Conservation (phyloP, 2,113 vertebrate genomes). For the Oreotrochilus melanogaster region DNA sequence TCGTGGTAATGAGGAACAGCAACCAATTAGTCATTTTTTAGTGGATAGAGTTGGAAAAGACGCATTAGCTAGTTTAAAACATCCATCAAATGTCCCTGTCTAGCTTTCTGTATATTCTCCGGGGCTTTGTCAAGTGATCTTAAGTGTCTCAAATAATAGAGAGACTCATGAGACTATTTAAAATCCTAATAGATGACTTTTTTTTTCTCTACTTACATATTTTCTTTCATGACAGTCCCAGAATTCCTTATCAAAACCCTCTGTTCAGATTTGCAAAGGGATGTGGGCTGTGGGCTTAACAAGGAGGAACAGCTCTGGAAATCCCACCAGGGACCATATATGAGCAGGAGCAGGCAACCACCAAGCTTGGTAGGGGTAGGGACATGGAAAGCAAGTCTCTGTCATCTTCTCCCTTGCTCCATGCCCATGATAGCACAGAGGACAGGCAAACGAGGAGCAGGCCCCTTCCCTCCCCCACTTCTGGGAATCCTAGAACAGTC, state of each 20-base stretch:
- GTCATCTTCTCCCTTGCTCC: neutral
- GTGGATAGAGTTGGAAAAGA: slow-evolving; percentile 60
- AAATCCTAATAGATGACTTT: slow-evolving; percentile 16
- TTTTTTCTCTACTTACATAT: neutral
- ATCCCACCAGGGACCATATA: accelerated
- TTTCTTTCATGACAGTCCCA: neutral
- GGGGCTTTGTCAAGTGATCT: slow-evolving; percentile 47
- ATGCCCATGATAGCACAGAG: accelerated
- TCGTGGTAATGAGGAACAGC: slow-evolving; percentile 25
- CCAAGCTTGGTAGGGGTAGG: accelerated
- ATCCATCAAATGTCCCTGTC: slow-evolving; percentile 49
- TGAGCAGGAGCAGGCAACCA: accelerated
- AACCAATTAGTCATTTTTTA: slow-evolving; percentile 47
- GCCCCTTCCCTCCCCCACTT: too few relatives aligned
- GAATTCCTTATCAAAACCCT: slow-evolving; percentile 1
- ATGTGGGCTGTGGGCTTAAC: neutral
- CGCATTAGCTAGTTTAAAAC: slow-evolving; percentile 35
- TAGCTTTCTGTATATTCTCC: slow-evolving; percentile 43
- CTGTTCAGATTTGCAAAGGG: neutral
- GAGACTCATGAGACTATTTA: slow-evolving; percentile 40
- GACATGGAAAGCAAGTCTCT: neutral
- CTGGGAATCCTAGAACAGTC: too few relatives aligned
- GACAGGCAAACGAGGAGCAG: neutral
- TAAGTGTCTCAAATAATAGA: slow-evolving; percentile 58
- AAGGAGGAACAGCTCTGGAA: neutral